Conservation (phyloP, 2,888 invertebrate genomes). For the Ceramica pisi region DNA sequence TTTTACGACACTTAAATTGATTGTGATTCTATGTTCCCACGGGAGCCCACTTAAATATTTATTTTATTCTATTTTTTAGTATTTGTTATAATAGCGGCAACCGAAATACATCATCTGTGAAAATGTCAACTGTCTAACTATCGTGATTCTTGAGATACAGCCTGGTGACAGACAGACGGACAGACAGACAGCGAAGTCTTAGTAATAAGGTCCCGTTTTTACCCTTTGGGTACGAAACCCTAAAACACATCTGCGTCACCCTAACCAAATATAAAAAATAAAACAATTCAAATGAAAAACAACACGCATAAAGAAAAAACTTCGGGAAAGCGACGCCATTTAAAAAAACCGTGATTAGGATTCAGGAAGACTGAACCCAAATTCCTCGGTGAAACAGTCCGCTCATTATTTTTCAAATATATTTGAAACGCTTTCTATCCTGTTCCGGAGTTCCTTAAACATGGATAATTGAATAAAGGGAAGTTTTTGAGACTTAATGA, state of each 20-base stretch:
- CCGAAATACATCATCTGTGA: no score
- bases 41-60: no score
- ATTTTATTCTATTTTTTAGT: no score
- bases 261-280: slow-evolving; percentile 14
- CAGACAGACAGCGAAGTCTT: no score
- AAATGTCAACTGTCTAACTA: no score
- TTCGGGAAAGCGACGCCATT: slow-evolving; percentile 35
- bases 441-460: slow-evolving; percentile 23
- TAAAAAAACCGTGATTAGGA: slow-evolving; percentile 52
- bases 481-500: slow-evolving; percentile 28
- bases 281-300: slow-evolving; percentile 20
- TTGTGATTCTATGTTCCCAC: no score
- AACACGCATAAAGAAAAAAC: slow-evolving; percentile 33
- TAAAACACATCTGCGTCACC: slow-evolving; percentile 29
- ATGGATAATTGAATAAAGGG: slow-evolving; percentile 38
- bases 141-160: no score
- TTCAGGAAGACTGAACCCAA: slow-evolving; percentile 8
- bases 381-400: slow-evolving; percentile 28
- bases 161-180: no score
- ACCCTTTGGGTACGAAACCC: no score
- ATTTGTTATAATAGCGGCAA: no score
- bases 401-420: slow-evolving; percentile 52
- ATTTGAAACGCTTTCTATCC: slow-evolving; percentile 46
- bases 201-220: no score
- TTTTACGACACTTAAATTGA: no score